Evolutionary conservation across 1,140 invertebrate genomes (phyloP).

Genomic region (Oedothorax gibbosus): DNA sequence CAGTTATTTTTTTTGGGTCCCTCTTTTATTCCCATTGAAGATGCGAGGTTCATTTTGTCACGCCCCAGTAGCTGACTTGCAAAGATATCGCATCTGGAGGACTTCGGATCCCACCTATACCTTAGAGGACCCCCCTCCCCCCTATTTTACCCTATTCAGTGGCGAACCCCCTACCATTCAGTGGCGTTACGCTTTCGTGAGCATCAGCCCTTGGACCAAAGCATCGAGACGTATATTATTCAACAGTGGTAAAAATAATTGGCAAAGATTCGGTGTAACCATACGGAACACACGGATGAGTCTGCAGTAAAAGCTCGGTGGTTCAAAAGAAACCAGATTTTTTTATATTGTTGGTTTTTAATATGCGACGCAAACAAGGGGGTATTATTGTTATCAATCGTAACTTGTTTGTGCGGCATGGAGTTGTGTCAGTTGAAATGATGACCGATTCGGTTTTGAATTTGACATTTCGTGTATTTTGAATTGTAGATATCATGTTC

Average conservation of each 20-base stretch:
- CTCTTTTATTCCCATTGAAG: not conserved
- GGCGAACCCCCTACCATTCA: slow-evolving; percentile 6
- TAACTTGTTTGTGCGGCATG: slow-evolving; percentile 8
- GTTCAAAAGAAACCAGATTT: too few relatives aligned
- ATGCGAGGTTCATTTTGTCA: slow-evolving; percentile 18
- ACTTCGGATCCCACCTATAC: slow-evolving; percentile 37
- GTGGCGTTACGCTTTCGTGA: slow-evolving; percentile 31
- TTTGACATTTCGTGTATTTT: too few relatives aligned
- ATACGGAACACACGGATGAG: slow-evolving; percentile 11
- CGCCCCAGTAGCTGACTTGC: slow-evolving; percentile 25
- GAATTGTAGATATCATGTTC: too few relatives aligned
- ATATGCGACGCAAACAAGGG: slow-evolving; percentile 17
- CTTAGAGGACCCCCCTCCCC: not conserved
- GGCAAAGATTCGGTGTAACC: slow-evolving; percentile 20
- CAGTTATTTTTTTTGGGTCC: not conserved
- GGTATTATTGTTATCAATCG: not conserved
- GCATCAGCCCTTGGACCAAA: not conserved
- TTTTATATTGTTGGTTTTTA: not conserved
- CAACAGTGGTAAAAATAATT: slow-evolving; percentile 26
- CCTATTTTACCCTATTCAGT: not conserved
- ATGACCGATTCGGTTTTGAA: too few relatives aligned
- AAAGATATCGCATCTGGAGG: slow-evolving; percentile 20
- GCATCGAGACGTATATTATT: not conserved
- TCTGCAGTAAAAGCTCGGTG: not conserved
- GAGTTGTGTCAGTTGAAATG: too few relatives aligned